phyloP scores from a whole-genome alignment of 2,888 invertebrate genomes.

The Arrhopalites spinosus region DNA sequence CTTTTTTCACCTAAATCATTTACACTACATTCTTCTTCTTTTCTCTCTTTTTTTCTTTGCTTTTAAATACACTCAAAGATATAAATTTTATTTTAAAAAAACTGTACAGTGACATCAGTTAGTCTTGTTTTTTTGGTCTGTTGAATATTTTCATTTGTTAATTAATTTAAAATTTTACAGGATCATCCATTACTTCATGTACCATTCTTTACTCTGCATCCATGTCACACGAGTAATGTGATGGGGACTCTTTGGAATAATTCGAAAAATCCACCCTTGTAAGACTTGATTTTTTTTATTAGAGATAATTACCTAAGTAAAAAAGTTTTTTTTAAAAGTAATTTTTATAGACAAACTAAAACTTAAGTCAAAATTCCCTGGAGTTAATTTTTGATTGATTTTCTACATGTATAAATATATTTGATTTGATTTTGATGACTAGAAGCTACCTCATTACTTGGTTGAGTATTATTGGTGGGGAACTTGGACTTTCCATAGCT shows the following conservation, averaged over 20 bases:
- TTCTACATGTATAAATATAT: neutral
- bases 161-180: too few species aligned
- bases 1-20: too few species aligned
- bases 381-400: neutral
- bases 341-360: too few species aligned
- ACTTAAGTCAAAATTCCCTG: neutral
- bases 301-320: too few species aligned
- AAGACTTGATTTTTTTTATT: conserved; percentile 26
- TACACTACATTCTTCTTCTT: too few species aligned
- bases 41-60: too few species aligned
- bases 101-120: too few species aligned
- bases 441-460: conserved; percentile 36
- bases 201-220: conserved; percentile 37
- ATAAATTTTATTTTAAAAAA: too few species aligned
- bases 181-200: conserved; percentile 33
- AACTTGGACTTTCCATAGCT: conserved; percentile 21
- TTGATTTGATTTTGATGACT: neutral
- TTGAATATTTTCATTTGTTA: too few species aligned
- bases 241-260: conserved; percentile 31
- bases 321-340: too few species aligned
- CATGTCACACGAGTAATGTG: conserved; percentile 31
- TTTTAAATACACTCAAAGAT: too few species aligned
- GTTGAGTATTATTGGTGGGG: conserved; percentile 31
- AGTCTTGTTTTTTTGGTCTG: too few species aligned
- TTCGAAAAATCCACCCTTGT: conserved; percentile 28